A percentile compares a stretch with the other conserved stretches of the same genome.
Conservation (phyloP, 30 jellyfish, hydroid and myxozoan genomes). For the Cassiopea andromeda region DNA sequence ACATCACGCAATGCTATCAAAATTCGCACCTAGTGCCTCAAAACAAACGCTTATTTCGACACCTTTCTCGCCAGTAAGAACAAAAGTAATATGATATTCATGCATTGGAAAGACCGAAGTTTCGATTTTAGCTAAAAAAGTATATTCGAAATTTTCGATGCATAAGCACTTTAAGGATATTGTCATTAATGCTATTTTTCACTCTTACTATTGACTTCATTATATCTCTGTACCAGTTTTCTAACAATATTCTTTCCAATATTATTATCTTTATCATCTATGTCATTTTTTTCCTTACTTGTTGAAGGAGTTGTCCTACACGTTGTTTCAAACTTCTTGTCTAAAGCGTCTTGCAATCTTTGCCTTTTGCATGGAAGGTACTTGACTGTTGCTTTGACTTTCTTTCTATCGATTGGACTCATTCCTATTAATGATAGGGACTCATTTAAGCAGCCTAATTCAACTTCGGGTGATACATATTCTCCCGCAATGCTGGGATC, state of each 20-base stretch:
- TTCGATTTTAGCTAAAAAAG: too few species aligned
- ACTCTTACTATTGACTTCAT: constrained; percentile 16
- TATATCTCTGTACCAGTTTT: background rate
- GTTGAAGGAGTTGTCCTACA: background rate
- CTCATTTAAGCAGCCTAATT: background rate
- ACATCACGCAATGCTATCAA: too few species aligned
- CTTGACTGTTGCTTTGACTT: background rate
- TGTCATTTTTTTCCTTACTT: background rate
- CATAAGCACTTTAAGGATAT: constrained; percentile 12
- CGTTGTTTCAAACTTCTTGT: background rate
- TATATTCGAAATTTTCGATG: too few species aligned
- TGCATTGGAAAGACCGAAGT: too few species aligned
- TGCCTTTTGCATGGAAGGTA: background rate
- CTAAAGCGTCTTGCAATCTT: background rate
- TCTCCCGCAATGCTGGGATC: background rate
- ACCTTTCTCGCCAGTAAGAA: too few species aligned
- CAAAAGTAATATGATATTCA: too few species aligned
- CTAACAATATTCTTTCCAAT: background rate
- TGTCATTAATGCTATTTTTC: constrained; percentile 31
- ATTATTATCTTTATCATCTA: background rate
- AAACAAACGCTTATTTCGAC: too few species aligned
- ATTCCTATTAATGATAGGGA: background rate
- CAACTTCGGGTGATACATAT: background rate
- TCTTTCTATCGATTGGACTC: background rate
- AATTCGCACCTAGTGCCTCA: too few species aligned